phyloP scores from a whole-genome alignment of 2,797 vertebrate genomes.

The Coccyzus lansbergi region DNA sequence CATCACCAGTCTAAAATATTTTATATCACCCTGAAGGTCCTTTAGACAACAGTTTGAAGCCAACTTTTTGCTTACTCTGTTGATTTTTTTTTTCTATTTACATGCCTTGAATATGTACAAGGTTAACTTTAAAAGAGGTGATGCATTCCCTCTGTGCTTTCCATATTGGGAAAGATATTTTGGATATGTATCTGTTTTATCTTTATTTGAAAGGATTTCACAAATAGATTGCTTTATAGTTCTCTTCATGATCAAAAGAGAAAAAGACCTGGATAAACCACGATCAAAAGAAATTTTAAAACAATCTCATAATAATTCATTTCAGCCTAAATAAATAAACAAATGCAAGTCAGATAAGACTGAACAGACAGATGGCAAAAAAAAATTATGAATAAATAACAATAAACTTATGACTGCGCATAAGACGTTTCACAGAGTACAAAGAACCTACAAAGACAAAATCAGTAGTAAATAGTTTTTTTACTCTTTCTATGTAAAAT shows the following conservation, averaged over 20 bases:
- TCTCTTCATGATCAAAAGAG: constrained; percentile 62
- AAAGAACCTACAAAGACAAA: constrained; percentile 25
- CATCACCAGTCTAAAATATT: background rate
- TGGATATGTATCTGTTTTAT: constrained; percentile 48
- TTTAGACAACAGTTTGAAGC: constrained; percentile 22
- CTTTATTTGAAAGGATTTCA: constrained; percentile 53
- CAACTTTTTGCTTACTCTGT: constrained; percentile 43
- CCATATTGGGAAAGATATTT: constrained; percentile 33
- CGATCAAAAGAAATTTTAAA: constrained; percentile 69
- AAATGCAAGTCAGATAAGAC: constrained; percentile 26
- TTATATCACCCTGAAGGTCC: constrained; percentile 27
- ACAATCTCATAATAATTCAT: constrained; percentile 40
- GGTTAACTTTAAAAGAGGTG: constrained; percentile 28
- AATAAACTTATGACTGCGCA: constrained; percentile 2
- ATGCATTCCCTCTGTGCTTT: constrained; percentile 48
- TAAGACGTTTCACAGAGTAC: constrained; percentile 25
- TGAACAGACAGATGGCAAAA: constrained; percentile 28
- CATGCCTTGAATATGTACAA: constrained; percentile 57
- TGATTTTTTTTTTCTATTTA: constrained; percentile 18
- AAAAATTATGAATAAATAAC: constrained; percentile 49
- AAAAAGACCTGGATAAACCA: constrained; percentile 54
- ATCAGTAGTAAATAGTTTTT: background rate
- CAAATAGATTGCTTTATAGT: constrained; percentile 34
- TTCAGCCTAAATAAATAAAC: constrained; percentile 41
- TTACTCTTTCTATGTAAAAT: background rate